These are phyloP conservation scores for Xanthorhoe spadicearia DNA, from an alignment of 2,888 invertebrate species.

Conservation along the genomic window DNA sequence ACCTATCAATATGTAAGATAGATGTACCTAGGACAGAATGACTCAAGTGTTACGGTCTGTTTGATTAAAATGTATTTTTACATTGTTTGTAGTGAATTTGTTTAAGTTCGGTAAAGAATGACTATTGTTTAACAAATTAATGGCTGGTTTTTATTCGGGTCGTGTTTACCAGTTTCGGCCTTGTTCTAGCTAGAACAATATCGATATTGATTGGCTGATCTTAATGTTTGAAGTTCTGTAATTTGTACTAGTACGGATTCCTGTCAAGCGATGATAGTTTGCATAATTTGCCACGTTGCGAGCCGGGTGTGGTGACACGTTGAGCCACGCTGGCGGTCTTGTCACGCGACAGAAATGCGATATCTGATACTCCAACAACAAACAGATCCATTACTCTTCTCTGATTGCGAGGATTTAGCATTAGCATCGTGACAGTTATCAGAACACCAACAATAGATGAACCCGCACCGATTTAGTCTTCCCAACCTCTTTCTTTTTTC, in stretches of 20 bases:
- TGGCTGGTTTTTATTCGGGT: slow-evolving; percentile 50
- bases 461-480: slow-evolving; percentile 9
- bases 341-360: slow-evolving; percentile 55
- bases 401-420: slow-evolving; percentile 15
- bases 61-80: slow-evolving; percentile 46
- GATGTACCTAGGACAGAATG: slow-evolving; percentile 29
- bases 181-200: slow-evolving; percentile 31
- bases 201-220: slow-evolving; percentile 5
- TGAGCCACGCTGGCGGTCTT: slow-evolving; percentile 46
- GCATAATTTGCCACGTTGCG: slow-evolving; percentile 64
- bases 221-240: slow-evolving; percentile 10
- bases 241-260: slow-evolving; percentile 42
- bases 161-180: slow-evolving; percentile 51
- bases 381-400: slow-evolving; percentile 50
- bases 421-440: not conserved
- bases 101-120: slow-evolving; percentile 1
- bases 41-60: slow-evolving; percentile 44
- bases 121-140: slow-evolving; percentile 1
- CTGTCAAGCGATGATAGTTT: slow-evolving; percentile 48
- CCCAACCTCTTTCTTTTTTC: slow-evolving; percentile 26
- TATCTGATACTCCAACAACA: slow-evolving; percentile 23
- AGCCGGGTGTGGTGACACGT: slow-evolving; percentile 61
- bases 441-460: not conserved
- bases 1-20: slow-evolving; percentile 19
- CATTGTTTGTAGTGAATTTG: slow-evolving; percentile 5